Evolutionary conservation across 2,888 invertebrate species (phyloP).

Genomic region (Tiliacea aurago): DNA sequence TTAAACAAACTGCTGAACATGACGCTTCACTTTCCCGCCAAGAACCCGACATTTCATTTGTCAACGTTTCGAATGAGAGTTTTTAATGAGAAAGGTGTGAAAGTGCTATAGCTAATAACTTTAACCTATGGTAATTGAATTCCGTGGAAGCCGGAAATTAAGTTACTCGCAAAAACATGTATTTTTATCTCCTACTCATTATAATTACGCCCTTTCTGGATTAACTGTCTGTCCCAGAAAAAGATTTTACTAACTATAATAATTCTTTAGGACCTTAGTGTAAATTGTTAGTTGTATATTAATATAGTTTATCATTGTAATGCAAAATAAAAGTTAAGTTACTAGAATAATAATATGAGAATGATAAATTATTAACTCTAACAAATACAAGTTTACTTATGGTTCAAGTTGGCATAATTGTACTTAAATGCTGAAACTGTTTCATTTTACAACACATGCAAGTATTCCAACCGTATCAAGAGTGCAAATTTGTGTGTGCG

Average conservation of each 20-base stretch:
- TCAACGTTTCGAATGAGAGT: too few species aligned
- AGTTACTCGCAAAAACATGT: too few species aligned
- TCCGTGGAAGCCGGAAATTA: too few species aligned
- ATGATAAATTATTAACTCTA: not conserved
- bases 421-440: not conserved
- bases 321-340: too few species aligned
- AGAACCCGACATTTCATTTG: too few species aligned
- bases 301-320: too few species aligned
- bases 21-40: too few species aligned
- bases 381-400: not conserved
- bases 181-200: not conserved
- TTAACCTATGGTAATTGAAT: not conserved
- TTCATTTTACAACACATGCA: not conserved
- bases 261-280: too few species aligned
- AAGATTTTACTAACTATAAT: too few species aligned
- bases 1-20: too few species aligned
- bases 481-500: slow-evolving; percentile 16
- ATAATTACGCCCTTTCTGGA: not conserved
- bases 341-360: too few species aligned
- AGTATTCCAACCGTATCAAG: slow-evolving; percentile 1
- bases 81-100: not conserved
- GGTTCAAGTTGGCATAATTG: not conserved
- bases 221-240: not conserved
- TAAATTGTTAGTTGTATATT: too few species aligned
- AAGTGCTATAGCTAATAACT: not conserved